Evolutionary conservation across 2,888 invertebrate species (phyloP).

Genomic region (Drosophila subsilvestris): DNA sequence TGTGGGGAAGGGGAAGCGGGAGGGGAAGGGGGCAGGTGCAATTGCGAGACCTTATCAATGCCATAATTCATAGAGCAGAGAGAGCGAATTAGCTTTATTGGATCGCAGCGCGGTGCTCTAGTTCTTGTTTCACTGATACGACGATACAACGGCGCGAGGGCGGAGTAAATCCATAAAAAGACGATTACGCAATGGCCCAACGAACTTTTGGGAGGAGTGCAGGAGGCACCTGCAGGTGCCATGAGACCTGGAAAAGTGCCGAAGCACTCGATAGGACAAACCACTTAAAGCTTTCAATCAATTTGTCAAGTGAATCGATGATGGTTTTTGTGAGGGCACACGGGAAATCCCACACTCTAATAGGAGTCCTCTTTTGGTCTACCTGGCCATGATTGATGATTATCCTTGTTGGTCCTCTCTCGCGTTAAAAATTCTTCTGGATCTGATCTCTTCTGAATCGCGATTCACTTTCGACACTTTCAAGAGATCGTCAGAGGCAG

Average conservation of each 20-base stretch:
- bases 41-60: constrained; percentile 57
- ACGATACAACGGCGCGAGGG: neutral
- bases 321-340: neutral
- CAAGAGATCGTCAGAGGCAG: constrained; percentile 20
- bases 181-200: constrained; percentile 27
- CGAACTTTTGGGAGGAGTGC: neutral
- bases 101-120: constrained; percentile 14
- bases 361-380: constrained; percentile 3
- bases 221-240: neutral
- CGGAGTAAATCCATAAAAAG: constrained; percentile 57
- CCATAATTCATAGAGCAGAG: constrained; percentile 57
- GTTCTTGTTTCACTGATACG: constrained; percentile 37
- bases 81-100: constrained; percentile 49
- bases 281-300: neutral
- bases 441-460: constrained; percentile 10
- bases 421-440: neutral
- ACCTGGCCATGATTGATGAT: constrained; percentile 36
- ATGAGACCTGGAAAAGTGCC: neutral
- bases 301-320: neutral
- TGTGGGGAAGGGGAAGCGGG: neutral
- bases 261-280: neutral
- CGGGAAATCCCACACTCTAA: neutral
- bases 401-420: constrained; percentile 15
- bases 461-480: constrained; percentile 31
- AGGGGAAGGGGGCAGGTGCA: constrained; percentile 38